Base-by-base conservation (phyloP, 2,797 vertebrate species). In the Mareca strepera region DNA sequence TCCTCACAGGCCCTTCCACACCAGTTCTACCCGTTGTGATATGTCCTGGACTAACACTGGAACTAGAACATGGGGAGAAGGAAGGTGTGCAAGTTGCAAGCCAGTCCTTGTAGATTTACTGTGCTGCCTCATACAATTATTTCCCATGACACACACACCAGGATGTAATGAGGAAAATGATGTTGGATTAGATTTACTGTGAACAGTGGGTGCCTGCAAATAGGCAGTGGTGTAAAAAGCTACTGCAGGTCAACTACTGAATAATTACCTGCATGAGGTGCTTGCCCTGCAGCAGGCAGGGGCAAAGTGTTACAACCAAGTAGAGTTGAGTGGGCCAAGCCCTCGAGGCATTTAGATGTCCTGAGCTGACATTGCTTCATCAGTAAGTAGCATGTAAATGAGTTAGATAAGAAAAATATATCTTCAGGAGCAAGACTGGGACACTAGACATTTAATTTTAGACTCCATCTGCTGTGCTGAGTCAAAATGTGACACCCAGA, bases 221-320 rank as follows among this genome's bases (percentile, higher is more conserved):
- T 12, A 60, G 44, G 41, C 62, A 58, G 58, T 1, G 3, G 26
- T 53, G 26, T 53, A 31, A 48, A 85, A 60, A 72, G 39, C 48
- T 85, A 3, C 62, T 88, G 69, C 79, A 79, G 58, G 50, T 75
- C 17, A 81, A 2, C 80, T 63, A 37, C 72, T 82, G 15, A 11
- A 9, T 52, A 63, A n/a, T 48, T 22, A 82, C 39, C 60, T 83
- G 39, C 13, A 43, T 81, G 66, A 91, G 82, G 58, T 58, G 44
- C 76, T 90, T 75, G 17, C 76, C 68, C 73, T 82, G 85, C 89
- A 78, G 91, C 82, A 53, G 53, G 35, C 48, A 50, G 53, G 26
- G 78, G 26, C 50, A 6, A 72, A 93, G 84, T 72, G 62, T 56
- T 88, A 69, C 69, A 88, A 91, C 84, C 95, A 92, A 87, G 60